Conservation (phyloP, 1,140 invertebrate genomes). For the Anastrepha ludens region DNA sequence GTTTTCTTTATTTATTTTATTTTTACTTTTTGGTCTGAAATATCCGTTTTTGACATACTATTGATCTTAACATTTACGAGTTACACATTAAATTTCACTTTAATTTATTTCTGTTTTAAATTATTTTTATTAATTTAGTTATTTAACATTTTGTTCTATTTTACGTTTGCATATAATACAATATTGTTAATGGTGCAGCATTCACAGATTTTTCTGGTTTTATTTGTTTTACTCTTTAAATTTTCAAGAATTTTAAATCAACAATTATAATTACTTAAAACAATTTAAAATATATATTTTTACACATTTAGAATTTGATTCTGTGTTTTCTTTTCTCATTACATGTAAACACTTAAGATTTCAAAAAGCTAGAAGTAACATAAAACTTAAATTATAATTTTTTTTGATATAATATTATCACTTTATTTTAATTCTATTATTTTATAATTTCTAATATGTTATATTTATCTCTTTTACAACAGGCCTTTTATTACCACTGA, state of each 20-base stretch:
- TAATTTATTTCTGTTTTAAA: conserved; percentile 24
- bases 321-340: not conserved
- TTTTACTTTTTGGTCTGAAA: not conserved
- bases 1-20: not conserved
- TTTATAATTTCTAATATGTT: conserved; percentile 20
- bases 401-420: conserved; percentile 19
- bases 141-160: conserved; percentile 19
- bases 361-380: conserved; percentile 24
- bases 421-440: conserved; percentile 11
- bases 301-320: conserved; percentile 38
- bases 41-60: conserved; percentile 2
- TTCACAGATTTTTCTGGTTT: conserved; percentile 31
- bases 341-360: conserved; percentile 7
- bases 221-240: not conserved
- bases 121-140: conserved; percentile 9
- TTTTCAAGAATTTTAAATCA: conserved; percentile 9
- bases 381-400: conserved; percentile 14
- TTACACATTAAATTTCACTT: conserved; percentile 40
- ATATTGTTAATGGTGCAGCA: conserved; percentile 32
- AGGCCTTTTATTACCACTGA: not conserved
- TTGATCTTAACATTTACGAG: conserved; percentile 9
- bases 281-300: conserved; percentile 37
- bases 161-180: conserved; percentile 17
- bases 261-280: conserved; percentile 9
- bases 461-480: not conserved